These are phyloP conservation scores for Pantherophis guttatus DNA, from an alignment of 2,113 vertebrate species.

Conservation along the genomic window DNA sequence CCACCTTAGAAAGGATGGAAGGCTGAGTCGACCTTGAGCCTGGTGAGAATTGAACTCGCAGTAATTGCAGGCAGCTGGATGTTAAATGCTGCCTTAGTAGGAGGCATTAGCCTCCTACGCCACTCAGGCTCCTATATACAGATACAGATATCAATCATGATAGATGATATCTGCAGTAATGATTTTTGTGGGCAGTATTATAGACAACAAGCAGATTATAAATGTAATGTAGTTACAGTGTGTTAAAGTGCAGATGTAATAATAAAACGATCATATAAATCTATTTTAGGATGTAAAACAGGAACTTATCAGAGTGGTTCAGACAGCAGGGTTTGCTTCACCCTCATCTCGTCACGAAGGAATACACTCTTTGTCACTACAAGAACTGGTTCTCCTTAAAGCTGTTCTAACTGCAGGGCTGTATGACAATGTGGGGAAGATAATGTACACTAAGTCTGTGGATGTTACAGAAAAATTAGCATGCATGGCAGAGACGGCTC, in stretches of 20 bases:
- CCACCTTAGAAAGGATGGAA: too few species aligned
- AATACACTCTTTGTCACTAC: slow-evolving; percentile 64
- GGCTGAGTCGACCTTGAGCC: too few species aligned
- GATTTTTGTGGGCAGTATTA: background rate
- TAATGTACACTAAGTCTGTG: slow-evolving; percentile 81
- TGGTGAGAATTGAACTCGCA: too few species aligned
- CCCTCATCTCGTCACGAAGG: slow-evolving; percentile 31
- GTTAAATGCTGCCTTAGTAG: too few species aligned
- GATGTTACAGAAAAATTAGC: slow-evolving; percentile 85
- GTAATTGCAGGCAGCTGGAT: too few species aligned
- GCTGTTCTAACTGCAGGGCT: slow-evolving; percentile 89
- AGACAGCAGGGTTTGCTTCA: slow-evolving; percentile 83
- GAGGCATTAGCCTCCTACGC: too few species aligned
- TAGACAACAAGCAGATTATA: background rate
- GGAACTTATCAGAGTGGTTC: slow-evolving; percentile 88
- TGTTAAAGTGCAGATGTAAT: background rate
- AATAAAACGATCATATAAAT: background rate
- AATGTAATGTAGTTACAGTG: background rate
- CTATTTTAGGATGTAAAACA: slow-evolving; percentile 85
- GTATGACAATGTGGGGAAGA: slow-evolving; percentile 89
- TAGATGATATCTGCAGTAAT: background rate
- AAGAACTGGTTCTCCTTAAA: slow-evolving; percentile 83
- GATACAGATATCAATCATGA: background rate
- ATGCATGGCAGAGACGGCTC: slow-evolving; percentile 88
- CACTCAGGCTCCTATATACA: too few species aligned